Conservation (phyloP, 2,113 vertebrate genomes). For the cat (Felis catus) region F.catus_Fca126_mat1.0 CM031428.1:35153001-35153500, state of each 20-base stretch:
- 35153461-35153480: background rate
- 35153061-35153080: too few relatives aligned
- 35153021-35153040: too few relatives aligned
- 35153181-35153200: too few relatives aligned
- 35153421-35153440: background rate
- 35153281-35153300: background rate
- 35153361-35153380: background rate
- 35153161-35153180: too few relatives aligned
- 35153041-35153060: too few relatives aligned
- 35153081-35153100: too few relatives aligned
- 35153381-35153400: constrained; percentile 27
- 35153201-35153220: background rate
- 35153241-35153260: background rate
- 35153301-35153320: background rate
- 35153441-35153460: background rate
- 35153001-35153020: background rate
- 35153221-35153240: background rate
- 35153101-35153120: too few relatives aligned
- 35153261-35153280: background rate
- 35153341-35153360: background rate
- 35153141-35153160: too few relatives aligned
- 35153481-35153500: background rate
- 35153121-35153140: too few relatives aligned
- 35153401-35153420: background rate
- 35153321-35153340: background rate